Percentiles rank a stretch among this genome's conserved stretches.
phyloP scores from a whole-genome alignment of 1,140 invertebrate genomes.

The Scaptodrosophila lebanonensis region DNA sequence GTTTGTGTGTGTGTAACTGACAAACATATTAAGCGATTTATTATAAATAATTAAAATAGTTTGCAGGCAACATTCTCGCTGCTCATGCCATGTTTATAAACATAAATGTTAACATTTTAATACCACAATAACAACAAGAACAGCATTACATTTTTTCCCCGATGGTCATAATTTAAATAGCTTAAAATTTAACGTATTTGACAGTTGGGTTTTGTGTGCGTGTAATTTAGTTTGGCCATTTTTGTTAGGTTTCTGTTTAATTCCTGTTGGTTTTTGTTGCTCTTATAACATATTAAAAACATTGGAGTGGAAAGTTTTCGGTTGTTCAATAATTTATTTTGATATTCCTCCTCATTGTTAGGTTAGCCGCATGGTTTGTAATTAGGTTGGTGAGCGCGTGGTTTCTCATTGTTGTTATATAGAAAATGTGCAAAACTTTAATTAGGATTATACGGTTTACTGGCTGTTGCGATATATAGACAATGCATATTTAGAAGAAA shows the following conservation, averaged over 20 bases:
- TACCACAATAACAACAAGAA: background rate
- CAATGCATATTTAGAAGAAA: too few relatives aligned
- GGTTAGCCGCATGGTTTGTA: constrained; percentile 26
- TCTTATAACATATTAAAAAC: background rate
- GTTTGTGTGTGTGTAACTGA: constrained; percentile 26
- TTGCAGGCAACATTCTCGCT: constrained; percentile 7
- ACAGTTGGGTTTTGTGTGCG: constrained; percentile 14
- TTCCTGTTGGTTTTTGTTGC: constrained; percentile 15
- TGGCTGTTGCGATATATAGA: too few relatives aligned
- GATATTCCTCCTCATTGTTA: constrained; percentile 48
- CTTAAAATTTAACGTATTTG: constrained; percentile 32
- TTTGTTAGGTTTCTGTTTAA: constrained; percentile 16
- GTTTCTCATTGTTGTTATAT: too few relatives aligned
- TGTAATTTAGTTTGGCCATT: constrained; percentile 14
- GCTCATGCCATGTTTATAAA: too few relatives aligned
- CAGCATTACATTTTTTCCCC: background rate
- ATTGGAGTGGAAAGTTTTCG: constrained; percentile 2
- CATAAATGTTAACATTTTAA: too few relatives aligned
- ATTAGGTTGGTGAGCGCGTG: too few relatives aligned
- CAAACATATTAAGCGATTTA: constrained; percentile 44
- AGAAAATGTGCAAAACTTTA: too few relatives aligned
- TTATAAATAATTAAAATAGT: constrained; percentile 59
- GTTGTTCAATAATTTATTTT: constrained; percentile 42
- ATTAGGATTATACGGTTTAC: too few relatives aligned
- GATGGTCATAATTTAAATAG: constrained; percentile 30